Conservation (phyloP, 2,113 vertebrate species). For the Leucoraja erinaceus region DNA sequence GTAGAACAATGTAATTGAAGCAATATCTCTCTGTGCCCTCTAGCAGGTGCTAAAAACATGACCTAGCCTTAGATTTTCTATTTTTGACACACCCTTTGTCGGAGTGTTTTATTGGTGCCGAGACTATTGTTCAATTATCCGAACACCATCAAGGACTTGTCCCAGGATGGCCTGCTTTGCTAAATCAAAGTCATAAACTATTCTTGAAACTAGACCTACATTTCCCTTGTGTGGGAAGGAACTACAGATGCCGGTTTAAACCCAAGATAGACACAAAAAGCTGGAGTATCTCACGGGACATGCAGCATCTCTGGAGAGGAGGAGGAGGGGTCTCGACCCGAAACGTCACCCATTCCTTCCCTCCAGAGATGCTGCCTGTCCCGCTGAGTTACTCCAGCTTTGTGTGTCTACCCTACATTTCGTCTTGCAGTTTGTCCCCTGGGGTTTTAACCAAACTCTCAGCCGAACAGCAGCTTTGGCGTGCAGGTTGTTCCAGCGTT, state of each 20-base stretch:
- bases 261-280: no score
- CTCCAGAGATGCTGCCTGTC: no score
- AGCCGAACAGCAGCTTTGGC: background rate
- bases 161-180: constrained; percentile 1
- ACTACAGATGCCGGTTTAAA: no score
- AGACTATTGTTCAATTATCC: background rate
- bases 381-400: no score
- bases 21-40: background rate
- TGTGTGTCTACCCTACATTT: no score
- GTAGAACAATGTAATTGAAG: background rate
- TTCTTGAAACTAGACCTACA: background rate
- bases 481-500: background rate
- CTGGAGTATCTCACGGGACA: no score
- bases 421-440: background rate
- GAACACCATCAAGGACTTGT: background rate
- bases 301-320: no score
- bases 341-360: no score
- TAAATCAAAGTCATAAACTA: constrained; percentile 30
- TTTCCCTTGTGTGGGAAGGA: background rate
- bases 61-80: constrained; percentile 20
- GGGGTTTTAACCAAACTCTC: background rate
- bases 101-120: background rate
- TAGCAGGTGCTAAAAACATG: constrained; percentile 20
- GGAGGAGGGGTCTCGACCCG: no score
- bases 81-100: constrained; percentile 31